A percentile compares a stretch with the other conserved stretches of the same genome.
These are phyloP conservation scores for Notoglanidium macrostoma DNA, from an alignment of 2,797 vertebrate species.

Conservation along the genomic window DNA sequence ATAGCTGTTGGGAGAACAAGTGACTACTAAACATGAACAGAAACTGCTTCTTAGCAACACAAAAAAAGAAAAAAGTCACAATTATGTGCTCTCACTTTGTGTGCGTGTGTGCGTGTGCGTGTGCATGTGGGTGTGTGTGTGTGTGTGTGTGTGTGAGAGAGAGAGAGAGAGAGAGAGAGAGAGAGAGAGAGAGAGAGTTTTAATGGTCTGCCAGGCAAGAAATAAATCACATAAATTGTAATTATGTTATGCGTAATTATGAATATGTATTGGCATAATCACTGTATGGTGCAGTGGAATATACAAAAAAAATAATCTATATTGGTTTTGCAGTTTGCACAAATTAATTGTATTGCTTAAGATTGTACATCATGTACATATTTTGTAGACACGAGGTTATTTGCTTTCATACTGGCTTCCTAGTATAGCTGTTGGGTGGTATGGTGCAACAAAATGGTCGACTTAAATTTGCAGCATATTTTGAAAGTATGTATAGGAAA, in stretches of 20 bases:
- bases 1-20: background rate
- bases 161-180: background rate
- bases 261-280: slow-evolving; percentile 1
- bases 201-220: slow-evolving; percentile 18
- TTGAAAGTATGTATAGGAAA: background rate
- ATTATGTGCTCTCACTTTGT: background rate
- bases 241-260: slow-evolving; percentile 22
- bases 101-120: background rate
- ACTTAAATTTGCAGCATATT: background rate
- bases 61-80: background rate
- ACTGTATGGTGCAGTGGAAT: background rate
- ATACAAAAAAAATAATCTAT: background rate
- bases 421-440: background rate
- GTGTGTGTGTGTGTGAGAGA: background rate
- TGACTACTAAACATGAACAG: background rate
- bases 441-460: background rate
- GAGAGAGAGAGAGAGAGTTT: slow-evolving; percentile 1
- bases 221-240: slow-evolving; percentile 23
- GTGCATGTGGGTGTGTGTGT: background rate
- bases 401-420: background rate
- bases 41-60: slow-evolving; percentile 21
- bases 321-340: background rate
- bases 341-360: background rate
- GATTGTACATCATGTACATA: background rate
- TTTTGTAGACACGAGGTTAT: background rate